Evolutionary conservation across 2,113 vertebrate genomes (phyloP).

Genomic region (Apus apus): DNA sequence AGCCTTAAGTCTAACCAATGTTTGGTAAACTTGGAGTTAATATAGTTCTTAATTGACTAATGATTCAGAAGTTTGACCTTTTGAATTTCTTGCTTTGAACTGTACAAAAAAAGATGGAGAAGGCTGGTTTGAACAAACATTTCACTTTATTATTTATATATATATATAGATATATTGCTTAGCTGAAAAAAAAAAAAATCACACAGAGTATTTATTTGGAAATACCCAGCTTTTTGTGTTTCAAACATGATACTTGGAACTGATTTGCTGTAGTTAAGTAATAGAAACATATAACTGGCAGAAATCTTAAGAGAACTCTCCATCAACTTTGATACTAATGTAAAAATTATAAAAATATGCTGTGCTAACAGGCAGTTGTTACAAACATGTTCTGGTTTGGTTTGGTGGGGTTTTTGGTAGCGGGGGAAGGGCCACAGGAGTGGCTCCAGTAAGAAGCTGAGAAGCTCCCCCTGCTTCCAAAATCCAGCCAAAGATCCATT

Average conservation of each 20-base stretch:
- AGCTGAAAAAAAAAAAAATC: too few relatives aligned
- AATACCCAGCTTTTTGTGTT: neutral
- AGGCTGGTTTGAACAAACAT: neutral
- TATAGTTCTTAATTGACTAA: neutral
- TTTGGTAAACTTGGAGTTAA: neutral
- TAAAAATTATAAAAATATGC: neutral
- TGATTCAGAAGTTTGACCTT: neutral
- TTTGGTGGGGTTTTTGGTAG: too few relatives aligned
- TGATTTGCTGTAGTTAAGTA: neutral
- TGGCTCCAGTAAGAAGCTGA: too few relatives aligned
- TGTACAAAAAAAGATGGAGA: neutral
- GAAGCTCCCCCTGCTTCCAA: too few relatives aligned
- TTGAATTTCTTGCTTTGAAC: neutral
- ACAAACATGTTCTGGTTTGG: too few relatives aligned
- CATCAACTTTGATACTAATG: neutral
- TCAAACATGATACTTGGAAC: neutral
- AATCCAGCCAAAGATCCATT: too few relatives aligned
- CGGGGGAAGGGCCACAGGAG: too few relatives aligned
- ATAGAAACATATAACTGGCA: neutral
- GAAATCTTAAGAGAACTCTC: neutral
- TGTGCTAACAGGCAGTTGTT: neutral
- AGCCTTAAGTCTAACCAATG: neutral
- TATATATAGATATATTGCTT: neutral
- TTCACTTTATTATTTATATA: neutral
- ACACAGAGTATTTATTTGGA: neutral